Evolutionary conservation across 2,113 vertebrate species (phyloP).

Genomic region (Callipepla squamata): DNA sequence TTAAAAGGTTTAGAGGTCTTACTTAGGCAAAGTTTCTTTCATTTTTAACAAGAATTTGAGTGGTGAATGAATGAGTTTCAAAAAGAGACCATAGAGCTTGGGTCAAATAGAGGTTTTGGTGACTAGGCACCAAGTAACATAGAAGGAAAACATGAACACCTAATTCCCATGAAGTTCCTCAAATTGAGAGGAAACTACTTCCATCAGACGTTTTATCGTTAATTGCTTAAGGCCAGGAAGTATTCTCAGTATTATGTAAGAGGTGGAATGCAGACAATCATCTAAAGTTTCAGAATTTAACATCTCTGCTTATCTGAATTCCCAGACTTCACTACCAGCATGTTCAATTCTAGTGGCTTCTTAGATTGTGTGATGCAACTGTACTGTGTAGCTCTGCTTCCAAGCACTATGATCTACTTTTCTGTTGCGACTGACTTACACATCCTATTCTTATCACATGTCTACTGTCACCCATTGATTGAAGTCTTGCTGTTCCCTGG

Average conservation of each 20-base stretch:
- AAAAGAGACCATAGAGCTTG: not conserved
- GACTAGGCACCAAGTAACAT: not conserved
- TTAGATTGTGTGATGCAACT: not conserved
- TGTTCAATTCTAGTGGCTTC: not conserved
- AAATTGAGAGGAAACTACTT: not conserved
- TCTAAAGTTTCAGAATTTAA: not conserved
- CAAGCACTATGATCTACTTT: rapidly evolving
- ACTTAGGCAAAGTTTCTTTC: no score
- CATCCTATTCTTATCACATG: not conserved
- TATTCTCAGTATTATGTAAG: not conserved
- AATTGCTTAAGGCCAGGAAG: not conserved
- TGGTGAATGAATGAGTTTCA: not conserved
- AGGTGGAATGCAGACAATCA: not conserved
- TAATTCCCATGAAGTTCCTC: not conserved
- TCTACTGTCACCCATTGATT: not conserved
- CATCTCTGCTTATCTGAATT: not conserved
- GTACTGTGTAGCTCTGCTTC: not conserved
- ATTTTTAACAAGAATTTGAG: no score
- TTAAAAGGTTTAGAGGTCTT: no score
- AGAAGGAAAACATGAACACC: not conserved
- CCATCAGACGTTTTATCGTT: not conserved
- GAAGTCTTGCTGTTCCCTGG: not conserved
- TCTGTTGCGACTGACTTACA: not conserved
- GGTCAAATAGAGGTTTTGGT: not conserved
- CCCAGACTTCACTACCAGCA: not conserved